phyloP scores from a whole-genome alignment of 2,888 invertebrate species.

The Caenorhabditis zanzibari region DNA sequence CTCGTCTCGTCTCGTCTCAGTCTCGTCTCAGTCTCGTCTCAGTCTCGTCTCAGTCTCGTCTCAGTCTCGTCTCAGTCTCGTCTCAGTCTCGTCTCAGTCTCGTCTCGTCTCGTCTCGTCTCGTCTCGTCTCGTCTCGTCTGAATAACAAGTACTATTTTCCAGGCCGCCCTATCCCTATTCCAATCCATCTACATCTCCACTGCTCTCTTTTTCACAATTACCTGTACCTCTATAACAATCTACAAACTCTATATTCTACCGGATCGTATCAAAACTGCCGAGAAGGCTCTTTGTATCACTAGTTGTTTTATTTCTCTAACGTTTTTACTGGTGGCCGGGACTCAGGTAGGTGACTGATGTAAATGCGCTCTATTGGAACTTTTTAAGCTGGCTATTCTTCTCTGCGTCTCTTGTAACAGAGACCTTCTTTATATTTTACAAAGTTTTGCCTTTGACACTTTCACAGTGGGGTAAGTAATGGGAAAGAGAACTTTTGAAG shows the following conservation, averaged over 20 bases:
- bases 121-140: too few relatives aligned
- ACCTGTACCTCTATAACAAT: conserved; percentile 38
- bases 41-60: too few relatives aligned
- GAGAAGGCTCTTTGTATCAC: conserved; percentile 47
- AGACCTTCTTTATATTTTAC: background rate
- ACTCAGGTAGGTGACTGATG: conserved; percentile 14
- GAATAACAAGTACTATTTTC: background rate
- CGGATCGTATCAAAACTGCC: conserved; percentile 38
- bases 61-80: too few relatives aligned
- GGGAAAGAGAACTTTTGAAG: background rate
- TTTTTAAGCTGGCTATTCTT: conserved; percentile 6
- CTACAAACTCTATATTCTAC: conserved; percentile 21
- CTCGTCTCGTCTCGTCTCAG: too few relatives aligned
- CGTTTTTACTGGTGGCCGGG: conserved; percentile 30
- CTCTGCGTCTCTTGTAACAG: background rate
- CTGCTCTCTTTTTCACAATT: conserved; percentile 37
- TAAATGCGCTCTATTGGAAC: background rate
- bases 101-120: too few relatives aligned
- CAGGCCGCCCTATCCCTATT: conserved; percentile 43
- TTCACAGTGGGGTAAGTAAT: conserved; percentile 18
- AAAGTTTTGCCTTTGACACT: conserved; percentile 20
- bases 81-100: too few relatives aligned
- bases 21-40: too few relatives aligned
- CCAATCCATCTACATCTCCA: conserved; percentile 31
- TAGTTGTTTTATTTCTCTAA: conserved; percentile 15